These are phyloP conservation scores for Ceratosolen solmsi DNA, from an alignment of 1,140 invertebrate species.

Conservation along the genomic window DNA sequence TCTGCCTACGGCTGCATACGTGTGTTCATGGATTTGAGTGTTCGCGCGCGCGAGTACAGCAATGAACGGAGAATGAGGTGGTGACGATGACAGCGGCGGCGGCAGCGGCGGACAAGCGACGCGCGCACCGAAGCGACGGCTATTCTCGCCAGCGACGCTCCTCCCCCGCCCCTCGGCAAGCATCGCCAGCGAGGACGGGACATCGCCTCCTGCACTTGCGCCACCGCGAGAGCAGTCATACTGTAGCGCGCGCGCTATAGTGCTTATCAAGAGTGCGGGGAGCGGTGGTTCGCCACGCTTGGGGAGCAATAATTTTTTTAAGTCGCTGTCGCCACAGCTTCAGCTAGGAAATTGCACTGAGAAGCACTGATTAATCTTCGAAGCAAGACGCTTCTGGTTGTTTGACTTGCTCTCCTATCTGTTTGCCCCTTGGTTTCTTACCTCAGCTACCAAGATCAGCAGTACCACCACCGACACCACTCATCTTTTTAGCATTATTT, in stretches of 20 bases:
- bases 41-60: no score
- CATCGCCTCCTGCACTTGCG: not conserved
- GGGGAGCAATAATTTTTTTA: no score
- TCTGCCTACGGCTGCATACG: not conserved
- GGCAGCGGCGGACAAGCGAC: not conserved
- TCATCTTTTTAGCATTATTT: not conserved
- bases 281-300: no score
- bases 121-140: slow-evolving; percentile 49
- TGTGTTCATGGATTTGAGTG: no score
- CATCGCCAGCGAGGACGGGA: not conserved
- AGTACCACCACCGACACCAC: no score
- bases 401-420: slow-evolving; percentile 4
- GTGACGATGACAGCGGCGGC: no score
- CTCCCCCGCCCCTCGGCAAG: slow-evolving; percentile 59
- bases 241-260: no score
- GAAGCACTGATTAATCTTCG: not conserved
- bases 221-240: not conserved
- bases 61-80: no score
- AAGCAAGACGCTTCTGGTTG: not conserved
- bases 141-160: slow-evolving; percentile 68
- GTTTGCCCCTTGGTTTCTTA: not conserved
- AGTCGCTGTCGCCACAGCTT: no score
- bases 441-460: no score
- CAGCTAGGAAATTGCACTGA: no score
- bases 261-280: no score